These are phyloP conservation scores for Micropoecilia bifurca DNA, from an alignment of 2,797 vertebrate species.

Conservation along the genomic window DNA sequence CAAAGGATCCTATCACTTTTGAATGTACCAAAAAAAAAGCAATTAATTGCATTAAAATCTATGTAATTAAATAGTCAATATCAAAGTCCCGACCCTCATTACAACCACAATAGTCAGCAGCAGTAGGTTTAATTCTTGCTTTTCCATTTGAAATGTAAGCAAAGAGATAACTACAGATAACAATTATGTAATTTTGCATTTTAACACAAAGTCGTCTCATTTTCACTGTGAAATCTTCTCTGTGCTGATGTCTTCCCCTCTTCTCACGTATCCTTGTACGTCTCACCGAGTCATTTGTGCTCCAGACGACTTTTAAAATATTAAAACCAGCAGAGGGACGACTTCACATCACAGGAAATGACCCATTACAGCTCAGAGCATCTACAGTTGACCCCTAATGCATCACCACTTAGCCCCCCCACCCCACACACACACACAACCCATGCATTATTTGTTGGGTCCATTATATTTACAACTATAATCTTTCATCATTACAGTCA, in stretches of 20 bases:
- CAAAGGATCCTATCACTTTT: too few species aligned
- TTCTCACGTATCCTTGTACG: not conserved
- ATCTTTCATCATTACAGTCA: conserved; percentile 44
- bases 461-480: conserved; percentile 24
- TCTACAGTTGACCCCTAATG: conserved; percentile 16
- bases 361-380: conserved; percentile 13
- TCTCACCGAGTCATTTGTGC: not conserved
- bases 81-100: not conserved
- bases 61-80: too few species aligned
- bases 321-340: conserved; percentile 2
- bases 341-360: conserved; percentile 2
- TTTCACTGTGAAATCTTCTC: not conserved
- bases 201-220: not conserved
- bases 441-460: conserved; percentile 5
- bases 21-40: too few species aligned
- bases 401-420: conserved; percentile 7
- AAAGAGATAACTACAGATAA: not conserved
- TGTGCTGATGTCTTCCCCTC: not conserved
- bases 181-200: not conserved
- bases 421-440: too few species aligned
- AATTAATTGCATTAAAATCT: too few species aligned
- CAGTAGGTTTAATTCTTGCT: not conserved
- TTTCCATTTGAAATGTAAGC: not conserved
- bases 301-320: conserved; percentile 1
- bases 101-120: not conserved